phyloP scores from a whole-genome alignment of 2,888 invertebrate species.

The Mythimna vitellina region DNA sequence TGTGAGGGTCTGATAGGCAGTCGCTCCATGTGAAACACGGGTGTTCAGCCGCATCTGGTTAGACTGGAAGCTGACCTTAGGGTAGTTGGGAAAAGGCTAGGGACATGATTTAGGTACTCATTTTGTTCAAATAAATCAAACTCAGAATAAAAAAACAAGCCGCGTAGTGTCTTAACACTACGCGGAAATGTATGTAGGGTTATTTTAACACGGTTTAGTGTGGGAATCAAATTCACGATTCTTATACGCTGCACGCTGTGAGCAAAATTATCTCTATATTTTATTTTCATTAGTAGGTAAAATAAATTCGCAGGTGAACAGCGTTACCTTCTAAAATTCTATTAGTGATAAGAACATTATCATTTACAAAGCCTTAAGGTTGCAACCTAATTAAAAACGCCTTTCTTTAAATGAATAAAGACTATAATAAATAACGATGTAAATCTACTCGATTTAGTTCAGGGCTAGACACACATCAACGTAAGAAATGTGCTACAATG shows the following conservation, averaged over 20 bases:
- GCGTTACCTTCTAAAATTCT: neutral
- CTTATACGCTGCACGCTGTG: neutral
- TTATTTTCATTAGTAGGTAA: neutral
- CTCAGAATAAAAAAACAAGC: too few relatives aligned
- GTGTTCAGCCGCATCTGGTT: too few relatives aligned
- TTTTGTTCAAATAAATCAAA: too few relatives aligned
- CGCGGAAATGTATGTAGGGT: neutral
- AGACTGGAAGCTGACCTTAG: too few relatives aligned
- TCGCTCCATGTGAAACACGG: too few relatives aligned
- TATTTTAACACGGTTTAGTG: neutral
- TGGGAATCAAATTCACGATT: conserved; percentile 3
- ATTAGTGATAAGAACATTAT: neutral
- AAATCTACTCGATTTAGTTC: conserved; percentile 74
- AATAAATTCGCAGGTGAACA: neutral
- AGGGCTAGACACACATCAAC: conserved; percentile 72
- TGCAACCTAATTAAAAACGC: conserved; percentile 25
- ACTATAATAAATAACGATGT: conserved; percentile 45
- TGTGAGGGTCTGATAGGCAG: too few relatives aligned
- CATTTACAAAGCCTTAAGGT: conserved; percentile 4
- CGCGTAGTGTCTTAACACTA: too few relatives aligned
- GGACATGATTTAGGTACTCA: too few relatives aligned
- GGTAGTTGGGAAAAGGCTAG: too few relatives aligned
- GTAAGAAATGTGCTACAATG: conserved; percentile 73
- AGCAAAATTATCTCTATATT: neutral
- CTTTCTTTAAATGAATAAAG: conserved; percentile 38